Percentiles rank a stretch among this genome's conserved stretches.
These are phyloP conservation scores for Pheosia gnoma DNA, from an alignment of 2,888 invertebrate genomes.

Conservation along the genomic window DNA sequence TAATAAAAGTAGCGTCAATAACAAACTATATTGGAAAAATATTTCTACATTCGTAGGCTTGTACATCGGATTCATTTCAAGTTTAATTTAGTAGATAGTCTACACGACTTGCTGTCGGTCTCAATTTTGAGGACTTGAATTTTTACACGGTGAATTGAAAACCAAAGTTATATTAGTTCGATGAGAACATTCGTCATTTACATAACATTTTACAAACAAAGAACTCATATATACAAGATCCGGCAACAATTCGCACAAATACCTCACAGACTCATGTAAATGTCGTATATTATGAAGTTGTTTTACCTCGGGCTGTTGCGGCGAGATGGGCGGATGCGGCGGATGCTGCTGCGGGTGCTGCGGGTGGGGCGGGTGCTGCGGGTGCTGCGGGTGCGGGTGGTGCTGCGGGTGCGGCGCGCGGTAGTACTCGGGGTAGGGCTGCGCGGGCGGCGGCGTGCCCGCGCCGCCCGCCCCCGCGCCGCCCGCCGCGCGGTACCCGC, in stretches of 20 bases:
- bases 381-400: constrained; percentile 52
- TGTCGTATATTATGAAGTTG: constrained; percentile 16
- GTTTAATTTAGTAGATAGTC: background rate
- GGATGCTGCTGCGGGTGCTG: constrained; percentile 49
- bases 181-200: too few species aligned
- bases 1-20: background rate
- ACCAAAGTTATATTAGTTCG: too few species aligned
- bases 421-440: constrained; percentile 73
- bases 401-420: constrained; percentile 66
- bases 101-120: background rate
- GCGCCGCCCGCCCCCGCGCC: constrained; percentile 61
- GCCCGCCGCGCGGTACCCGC: constrained; percentile 63
- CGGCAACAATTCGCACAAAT: background rate
- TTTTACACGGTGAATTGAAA: background rate
- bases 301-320: constrained; percentile 54
- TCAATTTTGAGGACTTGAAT: background rate
- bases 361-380: constrained; percentile 41
- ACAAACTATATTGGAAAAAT: background rate
- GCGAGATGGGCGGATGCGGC: constrained; percentile 38
- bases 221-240: background rate
- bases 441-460: constrained; percentile 65
- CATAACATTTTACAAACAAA: too few species aligned
- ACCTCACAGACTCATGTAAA: background rate
- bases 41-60: background rate
- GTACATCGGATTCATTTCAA: background rate